phyloP scores from a whole-genome alignment of 1,140 invertebrate species.

The Augochlora pura region DNA sequence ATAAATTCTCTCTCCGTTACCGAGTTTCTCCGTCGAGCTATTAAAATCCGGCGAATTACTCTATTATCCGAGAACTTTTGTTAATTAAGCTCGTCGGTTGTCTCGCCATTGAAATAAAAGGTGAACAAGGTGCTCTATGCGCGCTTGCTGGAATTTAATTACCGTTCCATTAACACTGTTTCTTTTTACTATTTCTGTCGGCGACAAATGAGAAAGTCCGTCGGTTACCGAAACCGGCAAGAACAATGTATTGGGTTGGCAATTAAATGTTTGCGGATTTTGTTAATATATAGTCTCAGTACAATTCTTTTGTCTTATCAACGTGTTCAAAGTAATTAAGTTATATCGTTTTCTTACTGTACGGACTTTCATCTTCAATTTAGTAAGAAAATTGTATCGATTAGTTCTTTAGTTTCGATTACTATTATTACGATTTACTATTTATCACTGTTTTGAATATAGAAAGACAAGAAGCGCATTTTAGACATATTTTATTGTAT shows the following conservation, averaged over 20 bases:
- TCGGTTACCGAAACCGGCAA: background rate
- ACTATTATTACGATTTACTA: too few relatives aligned
- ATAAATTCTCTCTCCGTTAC: constrained; percentile 1
- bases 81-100: background rate
- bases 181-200: background rate
- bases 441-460: too few relatives aligned
- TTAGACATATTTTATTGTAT: too few relatives aligned
- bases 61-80: background rate
- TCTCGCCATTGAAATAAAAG: background rate
- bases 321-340: too few relatives aligned
- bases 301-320: too few relatives aligned
- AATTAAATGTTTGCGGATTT: too few relatives aligned
- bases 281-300: too few relatives aligned
- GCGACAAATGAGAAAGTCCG: background rate
- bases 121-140: background rate
- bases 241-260: background rate
- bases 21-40: background rate
- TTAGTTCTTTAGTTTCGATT: too few relatives aligned
- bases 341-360: too few relatives aligned
- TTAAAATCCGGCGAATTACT: background rate
- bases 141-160: background rate
- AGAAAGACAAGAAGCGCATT: too few relatives aligned
- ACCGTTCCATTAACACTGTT: background rate
- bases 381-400: too few relatives aligned
- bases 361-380: too few relatives aligned